phyloP scores from a whole-genome alignment of 2,797 vertebrate genomes.

The Xiphorhynchus erythropygius region DNA sequence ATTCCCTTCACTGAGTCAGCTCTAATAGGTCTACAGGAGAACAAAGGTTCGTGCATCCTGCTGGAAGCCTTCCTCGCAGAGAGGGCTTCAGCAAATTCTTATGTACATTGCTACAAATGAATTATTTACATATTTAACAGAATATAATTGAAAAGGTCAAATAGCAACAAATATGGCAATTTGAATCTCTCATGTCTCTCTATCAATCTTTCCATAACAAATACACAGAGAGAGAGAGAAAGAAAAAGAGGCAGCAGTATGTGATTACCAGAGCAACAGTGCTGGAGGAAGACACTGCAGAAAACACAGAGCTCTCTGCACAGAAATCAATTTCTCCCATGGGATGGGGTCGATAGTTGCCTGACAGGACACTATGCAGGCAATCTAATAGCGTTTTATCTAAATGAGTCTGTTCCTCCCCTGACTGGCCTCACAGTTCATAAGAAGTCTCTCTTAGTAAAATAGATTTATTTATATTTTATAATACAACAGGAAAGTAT shows the following conservation, averaged over 20 bases:
- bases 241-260: background rate
- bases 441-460: background rate
- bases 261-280: conserved; percentile 34
- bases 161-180: conserved; percentile 29
- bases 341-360: conserved; percentile 57
- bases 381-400: conserved; percentile 68
- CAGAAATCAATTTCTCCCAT: conserved; percentile 57
- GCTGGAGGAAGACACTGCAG: background rate
- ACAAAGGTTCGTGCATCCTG: background rate
- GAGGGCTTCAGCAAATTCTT: background rate
- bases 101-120: background rate
- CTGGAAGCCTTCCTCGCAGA: background rate
- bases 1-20: background rate
- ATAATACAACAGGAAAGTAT: conserved; percentile 4
- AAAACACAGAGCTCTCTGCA: conserved; percentile 25
- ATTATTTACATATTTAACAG: conserved; percentile 40
- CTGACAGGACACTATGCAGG: conserved; percentile 61
- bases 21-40: background rate
- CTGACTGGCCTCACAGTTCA: background rate
- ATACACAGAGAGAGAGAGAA: background rate
- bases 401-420: conserved; percentile 52
- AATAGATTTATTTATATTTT: conserved; percentile 36
- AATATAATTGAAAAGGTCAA: conserved; percentile 22
- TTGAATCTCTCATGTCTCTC: background rate
- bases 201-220: conserved; percentile 30